Evolutionary conservation across 2,113 vertebrate species (phyloP).

Genomic region (Grus americana): DNA sequence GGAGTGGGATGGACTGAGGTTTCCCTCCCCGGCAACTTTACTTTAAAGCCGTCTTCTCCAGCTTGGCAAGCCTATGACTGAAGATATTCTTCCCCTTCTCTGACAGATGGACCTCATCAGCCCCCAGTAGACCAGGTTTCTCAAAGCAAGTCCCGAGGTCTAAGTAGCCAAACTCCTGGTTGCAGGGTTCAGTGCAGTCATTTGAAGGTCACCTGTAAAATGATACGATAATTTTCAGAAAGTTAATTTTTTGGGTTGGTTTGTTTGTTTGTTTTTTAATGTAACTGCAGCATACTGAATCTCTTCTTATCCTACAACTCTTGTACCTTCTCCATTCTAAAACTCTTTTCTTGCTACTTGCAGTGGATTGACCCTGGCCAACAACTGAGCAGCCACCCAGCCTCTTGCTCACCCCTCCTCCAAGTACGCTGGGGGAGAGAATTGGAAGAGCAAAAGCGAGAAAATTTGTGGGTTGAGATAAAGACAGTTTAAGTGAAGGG

Average conservation of each 20-base stretch:
- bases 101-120: too few relatives aligned
- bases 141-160: too few relatives aligned
- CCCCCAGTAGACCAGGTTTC: too few relatives aligned
- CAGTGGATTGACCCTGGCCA: not conserved
- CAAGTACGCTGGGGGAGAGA: not conserved
- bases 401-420: not conserved
- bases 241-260: not conserved
- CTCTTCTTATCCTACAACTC: not conserved
- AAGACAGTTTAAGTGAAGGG: not conserved
- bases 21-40: too few relatives aligned
- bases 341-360: not conserved
- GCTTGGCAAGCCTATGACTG: too few relatives aligned
- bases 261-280: not conserved
- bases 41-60: too few relatives aligned
- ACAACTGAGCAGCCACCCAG: too few relatives aligned
- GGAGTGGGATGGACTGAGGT: too few relatives aligned
- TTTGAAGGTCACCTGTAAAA: not conserved
- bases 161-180: too few relatives aligned
- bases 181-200: not conserved
- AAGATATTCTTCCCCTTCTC: too few relatives aligned
- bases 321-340: not conserved
- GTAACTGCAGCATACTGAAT: not conserved
- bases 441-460: not conserved
- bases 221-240: not conserved
- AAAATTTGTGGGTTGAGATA: not conserved